Evolutionary conservation across 2,113 vertebrate genomes (phyloP).

Genomic region (Pygoscelis antarcticus): DNA sequence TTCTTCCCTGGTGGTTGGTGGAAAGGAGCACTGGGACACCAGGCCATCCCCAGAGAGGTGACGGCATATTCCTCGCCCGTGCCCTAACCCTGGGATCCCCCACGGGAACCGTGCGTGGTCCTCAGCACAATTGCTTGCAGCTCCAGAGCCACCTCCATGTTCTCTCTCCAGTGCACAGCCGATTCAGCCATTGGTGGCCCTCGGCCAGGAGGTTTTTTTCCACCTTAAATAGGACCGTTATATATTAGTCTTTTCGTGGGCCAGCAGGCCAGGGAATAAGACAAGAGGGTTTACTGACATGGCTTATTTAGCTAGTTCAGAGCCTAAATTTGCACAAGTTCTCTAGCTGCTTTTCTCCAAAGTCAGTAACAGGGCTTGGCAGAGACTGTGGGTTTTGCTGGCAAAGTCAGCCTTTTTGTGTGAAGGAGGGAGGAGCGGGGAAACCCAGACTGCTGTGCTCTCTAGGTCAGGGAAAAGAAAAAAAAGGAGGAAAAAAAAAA

Average conservation of each 20-base stretch:
- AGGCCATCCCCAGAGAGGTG: neutral
- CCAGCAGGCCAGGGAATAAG: conserved; percentile 36
- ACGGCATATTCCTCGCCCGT: rapidly evolving
- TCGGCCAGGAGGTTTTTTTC: conserved; percentile 38
- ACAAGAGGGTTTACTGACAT: conserved; percentile 48
- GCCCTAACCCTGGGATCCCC: neutral
- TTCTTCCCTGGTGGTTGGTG: neutral
- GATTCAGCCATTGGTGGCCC: neutral
- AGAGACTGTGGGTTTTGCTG: conserved; percentile 40
- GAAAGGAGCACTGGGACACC: neutral
- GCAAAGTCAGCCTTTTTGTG: conserved; percentile 61
- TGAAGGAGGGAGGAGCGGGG: conserved; percentile 36
- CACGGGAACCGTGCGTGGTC: rapidly evolving
- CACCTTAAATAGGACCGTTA: conserved; percentile 49
- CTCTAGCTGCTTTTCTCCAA: conserved; percentile 50
- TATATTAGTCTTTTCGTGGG: conserved; percentile 30
- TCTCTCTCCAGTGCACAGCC: neutral
- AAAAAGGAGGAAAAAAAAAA: neutral
- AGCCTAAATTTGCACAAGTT: conserved; percentile 43
- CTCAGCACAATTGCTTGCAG: rapidly evolving
- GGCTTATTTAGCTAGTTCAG: conserved; percentile 61
- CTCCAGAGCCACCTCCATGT: neutral
- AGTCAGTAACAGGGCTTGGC: conserved; percentile 56
- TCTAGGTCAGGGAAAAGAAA: conserved; percentile 12
- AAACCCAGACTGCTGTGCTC: conserved; percentile 37